Evolutionary conservation across 2,113 vertebrate species (phyloP), one percentile per base, ranked within the genome.

Genomic region (Spermophilus dauricus): DNA sequence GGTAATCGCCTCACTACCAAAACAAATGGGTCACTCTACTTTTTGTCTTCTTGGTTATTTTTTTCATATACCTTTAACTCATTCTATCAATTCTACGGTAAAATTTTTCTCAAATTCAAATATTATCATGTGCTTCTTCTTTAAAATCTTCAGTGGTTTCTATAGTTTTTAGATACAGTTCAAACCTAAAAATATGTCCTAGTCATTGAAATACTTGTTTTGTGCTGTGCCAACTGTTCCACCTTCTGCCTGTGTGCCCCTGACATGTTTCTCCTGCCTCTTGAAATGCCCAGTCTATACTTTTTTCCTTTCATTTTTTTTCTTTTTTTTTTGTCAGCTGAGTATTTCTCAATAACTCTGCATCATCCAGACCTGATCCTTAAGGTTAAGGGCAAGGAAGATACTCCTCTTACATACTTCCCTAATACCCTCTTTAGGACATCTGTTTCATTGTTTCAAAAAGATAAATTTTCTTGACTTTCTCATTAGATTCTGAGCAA

Each of bases 401-500:
- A 5, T 39, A 22, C 1, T 16, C 3, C 32, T 70, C 8, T 81
- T 45, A 11, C 18, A 1, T 53, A 45, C 16, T 75, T 18, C 0
- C 4, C 13, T 65, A 48, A n/a, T 56, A 32, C 10, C 11, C 7
- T 89, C 8, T 70, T 61, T 65, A 80, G 28, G 24, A 81, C 18
- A 76, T 18, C 8, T 65, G 42, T 63, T 94, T 94, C 45, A 77
- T 14, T 82, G 9, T 34, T 58, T 69, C 73, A 6, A 58, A 92
- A 88, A 18, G 12, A 81, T 76, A 53, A 32, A 56, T 63, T 65
- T 86, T 65, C 22, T 83, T 58, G 56, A 76, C 5, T 63, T 5
- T 89, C 37, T 94, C 37, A 70, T 45, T 94, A 73, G 77, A 92
- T 45, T 75, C 12, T 86, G 65, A 95, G 51, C 30, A 72, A 45